phyloP scores from a whole-genome alignment of 2,113 vertebrate species.

The Seriola dumerili region DNA sequence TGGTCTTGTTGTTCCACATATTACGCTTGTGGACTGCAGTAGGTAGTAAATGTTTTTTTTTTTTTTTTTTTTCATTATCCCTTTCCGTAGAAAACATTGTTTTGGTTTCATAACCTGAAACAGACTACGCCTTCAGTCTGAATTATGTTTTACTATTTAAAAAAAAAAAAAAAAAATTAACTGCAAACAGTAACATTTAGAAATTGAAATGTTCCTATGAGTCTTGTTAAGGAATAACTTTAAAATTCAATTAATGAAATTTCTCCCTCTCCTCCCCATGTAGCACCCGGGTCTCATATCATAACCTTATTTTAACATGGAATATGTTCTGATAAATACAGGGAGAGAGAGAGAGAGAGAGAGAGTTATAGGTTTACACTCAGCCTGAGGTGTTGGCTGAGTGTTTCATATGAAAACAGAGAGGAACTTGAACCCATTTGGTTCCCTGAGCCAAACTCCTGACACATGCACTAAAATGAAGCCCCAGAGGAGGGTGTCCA shows the following conservation, averaged over 20 bases:
- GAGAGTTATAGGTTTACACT: slow-evolving; percentile 74
- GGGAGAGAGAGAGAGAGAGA: neutral
- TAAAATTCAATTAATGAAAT: slow-evolving; percentile 71
- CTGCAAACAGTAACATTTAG: slow-evolving; percentile 30
- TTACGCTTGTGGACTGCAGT: slow-evolving; percentile 4
- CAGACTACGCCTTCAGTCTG: slow-evolving; percentile 47
- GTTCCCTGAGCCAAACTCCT: slow-evolving; percentile 80
- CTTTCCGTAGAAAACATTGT: slow-evolving; percentile 23
- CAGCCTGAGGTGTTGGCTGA: slow-evolving; percentile 84
- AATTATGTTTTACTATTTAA: slow-evolving; percentile 30
- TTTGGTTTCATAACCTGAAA: slow-evolving; percentile 56
- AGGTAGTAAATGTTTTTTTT: neutral
- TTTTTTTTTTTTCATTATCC: neutral
- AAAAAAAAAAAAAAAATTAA: neutral
- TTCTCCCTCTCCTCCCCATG: slow-evolving; percentile 52
- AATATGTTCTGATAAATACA: slow-evolving; percentile 56
- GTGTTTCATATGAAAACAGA: slow-evolving; percentile 83
- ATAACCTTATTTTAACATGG: slow-evolving; percentile 79
- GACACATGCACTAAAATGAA: slow-evolving; percentile 79
- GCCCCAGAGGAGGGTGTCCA: slow-evolving; percentile 72
- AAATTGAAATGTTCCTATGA: slow-evolving; percentile 35
- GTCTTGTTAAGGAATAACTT: slow-evolving; percentile 62
- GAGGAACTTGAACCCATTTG: slow-evolving; percentile 78
- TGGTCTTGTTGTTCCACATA: slow-evolving; percentile 4
- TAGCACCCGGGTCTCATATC: slow-evolving; percentile 65